Conservation (phyloP, 2,113 vertebrate species). For the Marmota monax region DNA sequence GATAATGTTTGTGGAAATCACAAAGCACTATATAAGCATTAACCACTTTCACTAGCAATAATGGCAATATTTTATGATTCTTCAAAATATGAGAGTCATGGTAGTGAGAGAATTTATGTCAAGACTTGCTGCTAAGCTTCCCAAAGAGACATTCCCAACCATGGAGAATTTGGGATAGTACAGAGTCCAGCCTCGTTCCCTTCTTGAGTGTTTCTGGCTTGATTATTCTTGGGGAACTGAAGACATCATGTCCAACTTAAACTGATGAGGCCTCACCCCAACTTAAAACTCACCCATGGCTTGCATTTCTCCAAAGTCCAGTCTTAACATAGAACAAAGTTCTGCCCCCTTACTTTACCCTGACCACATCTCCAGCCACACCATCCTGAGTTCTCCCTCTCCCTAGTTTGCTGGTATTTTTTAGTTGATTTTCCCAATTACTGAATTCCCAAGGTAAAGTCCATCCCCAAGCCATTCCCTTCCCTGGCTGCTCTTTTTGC, state of each 20-base stretch:
- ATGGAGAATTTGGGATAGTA: background rate
- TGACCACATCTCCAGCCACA: background rate
- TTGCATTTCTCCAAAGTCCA: background rate
- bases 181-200: background rate
- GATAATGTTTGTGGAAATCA: background rate
- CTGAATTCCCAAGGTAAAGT: background rate
- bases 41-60: background rate
- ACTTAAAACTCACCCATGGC: background rate
- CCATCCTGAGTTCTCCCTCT: background rate
- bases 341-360: background rate
- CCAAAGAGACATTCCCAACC: background rate
- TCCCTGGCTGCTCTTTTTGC: background rate
- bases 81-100: background rate
- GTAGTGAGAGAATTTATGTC: background rate
- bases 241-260: background rate
- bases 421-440: background rate
- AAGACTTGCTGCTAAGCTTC: background rate
- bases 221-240: background rate
- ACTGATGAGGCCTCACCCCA: background rate
- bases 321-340: background rate
- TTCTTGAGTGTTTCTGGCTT: background rate
- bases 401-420: slow-evolving; percentile 6
- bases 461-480: background rate
- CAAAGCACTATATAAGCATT: background rate
- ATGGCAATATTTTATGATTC: background rate